Percentiles rank a stretch among this genome's conserved stretches.
Conservation (phyloP, 1,140 invertebrate genomes). For the Papilio polytes region DNA sequence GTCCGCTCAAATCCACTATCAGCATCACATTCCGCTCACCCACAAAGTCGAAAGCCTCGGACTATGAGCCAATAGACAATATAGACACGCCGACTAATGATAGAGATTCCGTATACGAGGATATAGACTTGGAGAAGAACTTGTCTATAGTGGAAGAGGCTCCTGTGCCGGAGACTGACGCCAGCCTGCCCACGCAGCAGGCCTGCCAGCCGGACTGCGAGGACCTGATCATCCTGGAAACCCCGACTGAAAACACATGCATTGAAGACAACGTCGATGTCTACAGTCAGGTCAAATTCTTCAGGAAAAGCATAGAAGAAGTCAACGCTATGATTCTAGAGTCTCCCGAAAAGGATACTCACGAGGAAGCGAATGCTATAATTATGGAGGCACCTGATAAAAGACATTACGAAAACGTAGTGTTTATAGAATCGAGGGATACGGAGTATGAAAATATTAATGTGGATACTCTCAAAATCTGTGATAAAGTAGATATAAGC, state of each 20-base stretch:
- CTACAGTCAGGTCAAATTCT: slow-evolving; percentile 90
- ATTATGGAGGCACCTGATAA: slow-evolving; percentile 78
- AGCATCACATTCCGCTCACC: slow-evolving; percentile 88
- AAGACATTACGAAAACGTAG: slow-evolving; percentile 68
- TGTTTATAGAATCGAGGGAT: slow-evolving; percentile 65
- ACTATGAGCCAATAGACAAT: slow-evolving; percentile 63
- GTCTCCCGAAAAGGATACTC: slow-evolving; percentile 63
- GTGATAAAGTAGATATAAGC: slow-evolving; percentile 68
- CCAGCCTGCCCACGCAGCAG: slow-evolving; percentile 83
- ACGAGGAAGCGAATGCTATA: slow-evolving; percentile 88
- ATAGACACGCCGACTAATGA: slow-evolving; percentile 71
- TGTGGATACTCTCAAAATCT: slow-evolving; percentile 73
- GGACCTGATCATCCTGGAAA: slow-evolving; percentile 76
- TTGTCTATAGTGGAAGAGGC: slow-evolving; percentile 81
- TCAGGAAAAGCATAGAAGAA: slow-evolving; percentile 89
- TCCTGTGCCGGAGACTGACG: slow-evolving; percentile 81
- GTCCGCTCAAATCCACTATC: slow-evolving; percentile 86
- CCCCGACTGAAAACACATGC: slow-evolving; percentile 61
- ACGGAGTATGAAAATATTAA: slow-evolving; percentile 83
- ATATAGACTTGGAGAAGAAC: slow-evolving; percentile 79
- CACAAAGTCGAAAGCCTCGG: slow-evolving; percentile 71
- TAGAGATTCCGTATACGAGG: slow-evolving; percentile 83
- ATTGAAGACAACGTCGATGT: slow-evolving; percentile 81
- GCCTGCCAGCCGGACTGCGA: slow-evolving; percentile 81
- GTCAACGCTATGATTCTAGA: slow-evolving; percentile 87